Percentiles rank a stretch among this genome's conserved stretches.
phyloP scores from a whole-genome alignment of 2,797 vertebrate genomes.

The Catostomus latipinnis region DNA sequence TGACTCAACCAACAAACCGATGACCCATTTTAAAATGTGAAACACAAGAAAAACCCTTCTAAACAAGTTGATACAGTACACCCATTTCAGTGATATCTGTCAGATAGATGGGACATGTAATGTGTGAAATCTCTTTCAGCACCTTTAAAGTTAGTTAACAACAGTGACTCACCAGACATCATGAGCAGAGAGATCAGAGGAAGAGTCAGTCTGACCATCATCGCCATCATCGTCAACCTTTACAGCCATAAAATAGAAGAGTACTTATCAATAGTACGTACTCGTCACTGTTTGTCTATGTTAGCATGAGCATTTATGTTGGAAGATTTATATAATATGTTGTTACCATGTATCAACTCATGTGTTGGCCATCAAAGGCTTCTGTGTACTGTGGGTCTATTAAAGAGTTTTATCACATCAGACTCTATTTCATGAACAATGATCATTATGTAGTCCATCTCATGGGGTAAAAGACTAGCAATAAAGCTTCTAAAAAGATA shows the following conservation, averaged over 20 bases:
- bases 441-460: background rate
- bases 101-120: background rate
- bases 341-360: too few species aligned
- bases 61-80: too few species aligned
- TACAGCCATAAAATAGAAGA: background rate
- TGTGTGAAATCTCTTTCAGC: too few species aligned
- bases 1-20: too few species aligned
- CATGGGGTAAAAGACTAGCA: background rate
- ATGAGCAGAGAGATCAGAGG: background rate
- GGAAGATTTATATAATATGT: too few species aligned
- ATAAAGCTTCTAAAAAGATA: background rate
- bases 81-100: too few species aligned
- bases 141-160: background rate
- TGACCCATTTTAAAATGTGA: too few species aligned
- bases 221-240: background rate
- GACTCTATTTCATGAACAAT: background rate
- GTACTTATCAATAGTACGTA: background rate
- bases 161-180: background rate
- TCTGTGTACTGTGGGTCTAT: too few species aligned
- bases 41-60: too few species aligned
- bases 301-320: too few species aligned
- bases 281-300: background rate
- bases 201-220: background rate
- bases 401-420: too few species aligned
- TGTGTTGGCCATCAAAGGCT: too few species aligned